Conservation (phyloP, 2,888 invertebrate genomes). For the Limenitis camilla region DNA sequence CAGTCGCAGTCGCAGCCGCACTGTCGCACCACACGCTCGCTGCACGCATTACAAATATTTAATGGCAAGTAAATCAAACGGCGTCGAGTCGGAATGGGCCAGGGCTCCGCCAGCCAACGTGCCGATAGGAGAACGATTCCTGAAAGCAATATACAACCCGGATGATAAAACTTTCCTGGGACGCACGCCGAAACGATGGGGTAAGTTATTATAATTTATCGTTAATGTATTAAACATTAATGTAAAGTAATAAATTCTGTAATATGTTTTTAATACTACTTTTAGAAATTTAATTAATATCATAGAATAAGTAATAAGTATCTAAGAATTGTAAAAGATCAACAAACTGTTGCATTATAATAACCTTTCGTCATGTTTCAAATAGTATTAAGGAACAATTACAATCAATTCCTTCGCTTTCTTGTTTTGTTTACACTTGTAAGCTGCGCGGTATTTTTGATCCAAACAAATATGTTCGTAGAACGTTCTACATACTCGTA, state of each 20-base stretch:
- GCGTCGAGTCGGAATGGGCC: slow-evolving; percentile 55
- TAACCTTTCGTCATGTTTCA: too few species aligned
- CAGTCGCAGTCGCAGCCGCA: slow-evolving; percentile 23
- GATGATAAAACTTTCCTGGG: slow-evolving; percentile 60
- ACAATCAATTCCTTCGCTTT: too few species aligned
- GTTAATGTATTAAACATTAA: neutral
- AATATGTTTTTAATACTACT: too few species aligned
- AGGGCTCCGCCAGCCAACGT: slow-evolving; percentile 48
- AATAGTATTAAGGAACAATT: too few species aligned
- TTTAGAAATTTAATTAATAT: too few species aligned
- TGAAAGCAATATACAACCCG: slow-evolving; percentile 50
- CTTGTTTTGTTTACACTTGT: too few species aligned
- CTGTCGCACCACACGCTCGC: slow-evolving; percentile 28
- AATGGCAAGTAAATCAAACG: slow-evolving; percentile 53
- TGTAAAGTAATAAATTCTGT: too few species aligned
- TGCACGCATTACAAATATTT: neutral
- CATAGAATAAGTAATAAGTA: too few species aligned
- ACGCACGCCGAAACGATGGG: slow-evolving; percentile 62
- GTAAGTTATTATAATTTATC: slow-evolving; percentile 37
- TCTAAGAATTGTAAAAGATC: too few species aligned
- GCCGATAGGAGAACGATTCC: slow-evolving; percentile 38
- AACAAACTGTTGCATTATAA: too few species aligned
- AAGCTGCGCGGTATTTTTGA: neutral
- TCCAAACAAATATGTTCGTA: neutral
- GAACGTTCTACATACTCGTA: neutral